A percentile compares a stretch with the other conserved stretches of the same genome.
Conservation (phyloP, 2,797 vertebrate species). For the Amazonetta brasiliensis region DNA sequence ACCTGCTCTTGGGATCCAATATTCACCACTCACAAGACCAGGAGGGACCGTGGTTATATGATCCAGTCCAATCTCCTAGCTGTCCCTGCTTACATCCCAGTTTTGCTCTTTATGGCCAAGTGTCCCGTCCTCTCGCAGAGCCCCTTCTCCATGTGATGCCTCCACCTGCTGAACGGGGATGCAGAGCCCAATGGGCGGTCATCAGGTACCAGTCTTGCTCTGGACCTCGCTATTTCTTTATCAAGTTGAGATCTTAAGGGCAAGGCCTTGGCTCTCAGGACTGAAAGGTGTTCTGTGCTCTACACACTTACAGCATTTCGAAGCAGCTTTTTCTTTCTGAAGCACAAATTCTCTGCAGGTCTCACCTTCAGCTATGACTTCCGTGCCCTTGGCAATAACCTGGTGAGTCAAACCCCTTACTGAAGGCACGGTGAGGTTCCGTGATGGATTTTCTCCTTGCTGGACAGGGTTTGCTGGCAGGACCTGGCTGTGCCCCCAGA, state of each 20-base stretch:
- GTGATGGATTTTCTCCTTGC: neutral
- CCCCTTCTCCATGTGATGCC: neutral
- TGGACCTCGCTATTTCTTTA: neutral
- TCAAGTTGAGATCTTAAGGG: neutral
- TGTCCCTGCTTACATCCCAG: neutral
- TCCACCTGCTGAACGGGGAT: neutral
- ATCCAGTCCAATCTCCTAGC: neutral
- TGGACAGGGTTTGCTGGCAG: neutral
- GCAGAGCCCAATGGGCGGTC: neutral
- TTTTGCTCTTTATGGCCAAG: neutral
- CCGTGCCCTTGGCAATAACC: neutral
- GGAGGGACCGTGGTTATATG: neutral
- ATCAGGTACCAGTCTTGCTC: neutral
- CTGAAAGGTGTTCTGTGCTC: neutral
- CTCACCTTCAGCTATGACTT: neutral
- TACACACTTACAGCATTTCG: neutral
- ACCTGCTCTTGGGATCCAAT: neutral
- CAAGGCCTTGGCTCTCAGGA: neutral
- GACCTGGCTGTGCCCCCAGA: neutral
- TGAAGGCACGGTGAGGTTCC: neutral
- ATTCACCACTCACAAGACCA: neutral
- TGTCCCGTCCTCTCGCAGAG: neutral
- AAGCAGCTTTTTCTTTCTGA: neutral
- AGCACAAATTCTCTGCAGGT: neutral
- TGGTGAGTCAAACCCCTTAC: neutral